Evolutionary conservation across 2,888 invertebrate genomes (phyloP), one percentile per base, ranked within the genome.

Genomic region (Tachina grossa): DNA sequence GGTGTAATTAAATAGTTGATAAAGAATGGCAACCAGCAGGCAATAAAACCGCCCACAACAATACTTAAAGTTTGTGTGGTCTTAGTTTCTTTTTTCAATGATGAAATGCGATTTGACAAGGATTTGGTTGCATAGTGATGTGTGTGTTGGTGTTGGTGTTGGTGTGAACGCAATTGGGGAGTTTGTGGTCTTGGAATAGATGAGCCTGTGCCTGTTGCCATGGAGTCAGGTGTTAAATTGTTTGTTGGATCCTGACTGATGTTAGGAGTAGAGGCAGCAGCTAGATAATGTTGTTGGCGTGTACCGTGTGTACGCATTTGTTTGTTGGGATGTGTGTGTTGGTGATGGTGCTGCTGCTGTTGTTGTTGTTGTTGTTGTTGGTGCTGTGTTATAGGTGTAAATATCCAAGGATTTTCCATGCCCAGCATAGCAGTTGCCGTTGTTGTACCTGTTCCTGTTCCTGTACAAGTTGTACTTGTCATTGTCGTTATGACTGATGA

Each of bases 11-110:
- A 93, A 90, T 97, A 97, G 87, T 96, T 95, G 8, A 97, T 93
- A 92, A 97, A 97, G 92, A 97, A 97, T 0, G 97, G 97, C 43
- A 97, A 92, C 97, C 97, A 97, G 89, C 97, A 97, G 9, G 96
- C 96, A 4, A 97, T 95, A 88, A 97, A 97, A 3, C 97, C 97
- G 0, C 97, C 97, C 0, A 97, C 97, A 0, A 97, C 97, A 8
- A 97, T 95, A 86, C 97, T 97, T 69, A 97, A 92, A 0, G 97
- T 97, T 90, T 97, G 97, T 4, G 97, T 97, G 0, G 97, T 97
- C 93, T 97, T 97, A 5, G 96, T 97, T 90, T 97, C 97, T 69
- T 97, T 93, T 72, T 96, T 94, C 80, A 96, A 92, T 9, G 95
- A 95, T 0, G 95, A 95, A 1, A 96, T 95, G 87, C 96, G 92